Conservation (phyloP, 1,140 invertebrate species). For the Odontomachus brunneus region DNA sequence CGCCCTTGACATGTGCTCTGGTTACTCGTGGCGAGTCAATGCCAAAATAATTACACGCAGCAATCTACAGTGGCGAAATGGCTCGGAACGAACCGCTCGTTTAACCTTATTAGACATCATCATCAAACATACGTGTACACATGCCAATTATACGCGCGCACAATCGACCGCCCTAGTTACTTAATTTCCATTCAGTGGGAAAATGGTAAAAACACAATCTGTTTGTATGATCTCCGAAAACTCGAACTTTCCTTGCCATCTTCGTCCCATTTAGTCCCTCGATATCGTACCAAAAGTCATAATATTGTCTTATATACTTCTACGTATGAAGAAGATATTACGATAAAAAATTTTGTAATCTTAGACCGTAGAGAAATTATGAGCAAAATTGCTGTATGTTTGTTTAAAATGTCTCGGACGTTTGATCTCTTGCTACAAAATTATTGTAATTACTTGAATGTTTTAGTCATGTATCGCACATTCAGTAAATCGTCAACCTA, state of each 20-base stretch:
- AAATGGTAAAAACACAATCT: constrained; percentile 10
- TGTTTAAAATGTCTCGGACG: no score
- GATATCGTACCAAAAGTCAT: background rate
- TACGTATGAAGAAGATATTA: no score
- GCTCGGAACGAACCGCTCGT: background rate
- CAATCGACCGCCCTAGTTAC: constrained; percentile 4
- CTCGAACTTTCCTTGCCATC: background rate
- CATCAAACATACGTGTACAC: background rate
- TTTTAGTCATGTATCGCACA: no score
- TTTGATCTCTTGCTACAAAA: no score
- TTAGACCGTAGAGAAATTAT: no score
- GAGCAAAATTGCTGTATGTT: no score
- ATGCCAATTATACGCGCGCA: background rate
- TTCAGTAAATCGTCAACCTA: no score
- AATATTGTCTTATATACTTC: background rate
- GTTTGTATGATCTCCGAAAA: no score
- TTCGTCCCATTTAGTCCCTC: background rate
- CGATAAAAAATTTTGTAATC: no score
- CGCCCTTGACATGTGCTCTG: constrained; percentile 69
- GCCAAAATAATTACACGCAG: constrained; percentile 60
- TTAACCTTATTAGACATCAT: constrained; percentile 42
- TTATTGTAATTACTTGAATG: no score
- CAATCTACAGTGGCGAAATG: constrained; percentile 52
- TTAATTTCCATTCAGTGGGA: background rate
- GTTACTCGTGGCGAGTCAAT: constrained; percentile 64